Evolutionary conservation across 2,797 vertebrate species (phyloP).

Genomic region (Peromyscus attwateri): DNA sequence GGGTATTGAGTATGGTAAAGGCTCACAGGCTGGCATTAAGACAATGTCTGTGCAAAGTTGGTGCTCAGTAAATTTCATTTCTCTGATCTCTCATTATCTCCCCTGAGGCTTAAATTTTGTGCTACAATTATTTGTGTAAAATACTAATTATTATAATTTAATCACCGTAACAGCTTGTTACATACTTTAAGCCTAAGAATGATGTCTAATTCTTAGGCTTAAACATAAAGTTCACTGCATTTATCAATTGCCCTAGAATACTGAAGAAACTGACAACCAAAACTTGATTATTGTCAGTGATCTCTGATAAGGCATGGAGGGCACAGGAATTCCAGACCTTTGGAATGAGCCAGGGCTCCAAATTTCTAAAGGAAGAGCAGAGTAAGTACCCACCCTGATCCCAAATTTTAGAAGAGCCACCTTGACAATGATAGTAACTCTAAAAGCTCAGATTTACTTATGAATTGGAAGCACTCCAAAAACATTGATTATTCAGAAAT

Average conservation of each 20-base stretch:
- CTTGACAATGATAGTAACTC: slow-evolving; percentile 51
- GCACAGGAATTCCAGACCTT: slow-evolving; percentile 51
- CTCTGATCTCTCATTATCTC: slow-evolving; percentile 1
- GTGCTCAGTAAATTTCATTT: slow-evolving; percentile 10
- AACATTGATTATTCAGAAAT: not conserved
- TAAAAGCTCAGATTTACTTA: slow-evolving; percentile 4
- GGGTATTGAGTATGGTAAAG: not conserved
- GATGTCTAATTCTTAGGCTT: slow-evolving; percentile 55
- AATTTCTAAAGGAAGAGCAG: slow-evolving; percentile 69
- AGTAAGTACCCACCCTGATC: not conserved
- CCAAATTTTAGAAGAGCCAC: slow-evolving; percentile 11
- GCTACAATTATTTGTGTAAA: slow-evolving; percentile 65
- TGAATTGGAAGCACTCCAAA: slow-evolving; percentile 38
- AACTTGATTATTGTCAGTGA: not conserved
- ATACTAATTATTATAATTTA: slow-evolving; percentile 71
- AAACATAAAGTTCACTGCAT: slow-evolving; percentile 63
- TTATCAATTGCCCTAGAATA: slow-evolving; percentile 68
- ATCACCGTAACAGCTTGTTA: slow-evolving; percentile 57
- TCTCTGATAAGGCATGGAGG: slow-evolving; percentile 46
- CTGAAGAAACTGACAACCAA: slow-evolving; percentile 44
- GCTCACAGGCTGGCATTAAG: not conserved
- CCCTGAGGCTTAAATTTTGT: slow-evolving; percentile 21
- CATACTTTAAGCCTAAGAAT: slow-evolving; percentile 62
- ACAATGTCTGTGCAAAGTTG: not conserved
- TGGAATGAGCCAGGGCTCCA: slow-evolving; percentile 14